phyloP scores from a whole-genome alignment of 2,888 invertebrate genomes.

The Drosophila maculinotata region DNA sequence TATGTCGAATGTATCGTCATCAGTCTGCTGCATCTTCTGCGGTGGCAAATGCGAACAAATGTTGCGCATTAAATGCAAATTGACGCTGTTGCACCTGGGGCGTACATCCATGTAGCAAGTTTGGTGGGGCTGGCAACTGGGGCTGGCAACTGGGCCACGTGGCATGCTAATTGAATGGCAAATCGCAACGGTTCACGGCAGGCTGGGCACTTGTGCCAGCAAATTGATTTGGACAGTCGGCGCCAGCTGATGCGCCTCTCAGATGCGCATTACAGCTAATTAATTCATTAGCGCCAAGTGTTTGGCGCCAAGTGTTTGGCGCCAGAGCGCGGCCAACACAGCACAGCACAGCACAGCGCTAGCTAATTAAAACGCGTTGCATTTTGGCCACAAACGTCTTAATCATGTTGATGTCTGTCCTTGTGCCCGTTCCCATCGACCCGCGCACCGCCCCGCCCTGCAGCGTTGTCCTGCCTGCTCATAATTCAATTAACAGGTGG shows the following conservation, averaged over 20 bases:
- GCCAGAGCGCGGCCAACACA: neutral
- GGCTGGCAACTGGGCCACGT: too few species aligned
- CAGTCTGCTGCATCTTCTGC: conserved; percentile 5
- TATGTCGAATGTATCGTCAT: conserved; percentile 4
- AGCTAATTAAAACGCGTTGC: conserved; percentile 54
- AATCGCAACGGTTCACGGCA: conserved; percentile 58
- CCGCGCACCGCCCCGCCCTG: neutral
- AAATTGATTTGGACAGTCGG: conserved; percentile 65
- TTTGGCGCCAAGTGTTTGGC: conserved; percentile 6
- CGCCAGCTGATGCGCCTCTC: conserved; percentile 10
- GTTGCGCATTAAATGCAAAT: conserved; percentile 65
- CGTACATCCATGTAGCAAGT: too few species aligned
- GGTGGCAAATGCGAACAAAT: conserved; percentile 47
- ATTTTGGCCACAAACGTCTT: conserved; percentile 47
- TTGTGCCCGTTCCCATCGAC: neutral
- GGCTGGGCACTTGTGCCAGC: conserved; percentile 51
- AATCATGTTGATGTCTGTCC: conserved; percentile 1
- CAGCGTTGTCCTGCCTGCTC: conserved; percentile 18
- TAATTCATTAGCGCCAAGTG: conserved; percentile 61
- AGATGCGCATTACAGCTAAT: conserved; percentile 54
- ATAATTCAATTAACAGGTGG: conserved; percentile 72
- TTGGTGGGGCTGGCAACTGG: too few species aligned
- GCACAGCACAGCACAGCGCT: neutral
- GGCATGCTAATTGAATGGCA: conserved; percentile 68
- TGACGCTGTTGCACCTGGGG: conserved; percentile 53